Conservation (phyloP, 2,888 invertebrate species). For the Pharmacophagus antenor region DNA sequence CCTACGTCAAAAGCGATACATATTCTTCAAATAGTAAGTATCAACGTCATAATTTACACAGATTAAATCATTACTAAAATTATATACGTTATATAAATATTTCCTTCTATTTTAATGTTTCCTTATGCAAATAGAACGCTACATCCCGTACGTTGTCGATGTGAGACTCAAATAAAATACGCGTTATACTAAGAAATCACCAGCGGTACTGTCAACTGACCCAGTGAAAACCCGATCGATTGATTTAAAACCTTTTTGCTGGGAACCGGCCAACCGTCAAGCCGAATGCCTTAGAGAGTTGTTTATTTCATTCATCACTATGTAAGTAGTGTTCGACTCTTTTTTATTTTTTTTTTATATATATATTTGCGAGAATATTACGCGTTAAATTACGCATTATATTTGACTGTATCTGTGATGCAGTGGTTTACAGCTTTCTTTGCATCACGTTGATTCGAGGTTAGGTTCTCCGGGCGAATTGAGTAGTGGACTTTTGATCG, state of each 20-base stretch:
- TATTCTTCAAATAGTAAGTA: too few species aligned
- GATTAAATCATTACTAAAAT: neutral
- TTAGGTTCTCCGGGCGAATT: too few species aligned
- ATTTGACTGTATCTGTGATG: too few species aligned
- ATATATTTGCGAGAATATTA: too few species aligned
- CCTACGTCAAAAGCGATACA: too few species aligned
- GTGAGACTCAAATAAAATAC: slow-evolving; percentile 1
- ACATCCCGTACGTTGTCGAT: neutral
- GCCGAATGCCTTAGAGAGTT: neutral
- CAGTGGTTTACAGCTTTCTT: too few species aligned
- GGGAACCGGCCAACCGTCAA: neutral
- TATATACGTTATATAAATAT: neutral
- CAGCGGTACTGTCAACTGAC: slow-evolving; percentile 19
- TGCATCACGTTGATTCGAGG: too few species aligned
- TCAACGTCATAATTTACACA: too few species aligned
- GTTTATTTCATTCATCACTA: neutral
- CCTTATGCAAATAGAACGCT: neutral
- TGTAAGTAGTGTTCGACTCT: too few species aligned
- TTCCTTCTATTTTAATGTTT: neutral
- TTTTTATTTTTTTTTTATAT: too few species aligned
- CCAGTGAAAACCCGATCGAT: slow-evolving; percentile 20
- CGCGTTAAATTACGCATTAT: too few species aligned
- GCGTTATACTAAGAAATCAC: slow-evolving; percentile 17
- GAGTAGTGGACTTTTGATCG: too few species aligned
- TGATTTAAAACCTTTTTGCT: slow-evolving; percentile 15